phyloP scores from a whole-genome alignment of 2,888 invertebrate genomes.

The Ectropis crepuscularia region DNA sequence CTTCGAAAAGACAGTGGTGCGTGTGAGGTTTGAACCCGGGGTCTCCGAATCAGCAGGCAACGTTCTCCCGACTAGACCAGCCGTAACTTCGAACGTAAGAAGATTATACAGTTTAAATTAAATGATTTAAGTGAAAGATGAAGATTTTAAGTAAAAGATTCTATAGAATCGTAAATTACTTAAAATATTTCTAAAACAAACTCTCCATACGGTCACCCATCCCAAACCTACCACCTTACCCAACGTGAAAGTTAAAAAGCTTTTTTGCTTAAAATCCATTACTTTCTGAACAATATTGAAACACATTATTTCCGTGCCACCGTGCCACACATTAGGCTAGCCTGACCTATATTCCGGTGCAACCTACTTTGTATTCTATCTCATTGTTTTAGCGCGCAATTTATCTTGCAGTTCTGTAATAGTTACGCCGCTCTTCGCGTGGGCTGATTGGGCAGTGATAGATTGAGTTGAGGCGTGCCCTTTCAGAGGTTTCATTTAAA shows the following conservation, averaged over 20 bases:
- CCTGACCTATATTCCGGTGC: slow-evolving; percentile 40
- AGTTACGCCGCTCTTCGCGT: slow-evolving; percentile 15
- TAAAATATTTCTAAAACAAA: no score
- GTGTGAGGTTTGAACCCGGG: no score
- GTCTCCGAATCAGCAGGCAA: no score
- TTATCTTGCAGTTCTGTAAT: slow-evolving; percentile 17
- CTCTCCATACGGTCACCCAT: no score
- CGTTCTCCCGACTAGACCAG: no score
- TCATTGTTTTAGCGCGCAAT: slow-evolving; percentile 30
- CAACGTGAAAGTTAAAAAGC: neutral
- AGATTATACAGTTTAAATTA: no score
- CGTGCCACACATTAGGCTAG: slow-evolving; percentile 41
- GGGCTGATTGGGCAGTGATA: slow-evolving; percentile 43
- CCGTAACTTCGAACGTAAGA: no score
- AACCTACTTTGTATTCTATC: slow-evolving; percentile 23
- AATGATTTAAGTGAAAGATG: no score
- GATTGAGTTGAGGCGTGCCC: slow-evolving; percentile 38
- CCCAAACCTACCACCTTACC: neutral
- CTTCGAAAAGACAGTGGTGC: no score
- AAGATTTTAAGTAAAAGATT: no score
- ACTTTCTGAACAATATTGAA: slow-evolving; percentile 41
- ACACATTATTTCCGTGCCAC: slow-evolving; percentile 43
- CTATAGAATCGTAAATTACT: no score
- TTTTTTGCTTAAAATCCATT: slow-evolving; percentile 28
- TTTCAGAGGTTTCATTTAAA: slow-evolving; percentile 24